Conservation (phyloP, 37 sponge, comb jelly and placozoan species). For the Oopsacas minuta region DNA sequence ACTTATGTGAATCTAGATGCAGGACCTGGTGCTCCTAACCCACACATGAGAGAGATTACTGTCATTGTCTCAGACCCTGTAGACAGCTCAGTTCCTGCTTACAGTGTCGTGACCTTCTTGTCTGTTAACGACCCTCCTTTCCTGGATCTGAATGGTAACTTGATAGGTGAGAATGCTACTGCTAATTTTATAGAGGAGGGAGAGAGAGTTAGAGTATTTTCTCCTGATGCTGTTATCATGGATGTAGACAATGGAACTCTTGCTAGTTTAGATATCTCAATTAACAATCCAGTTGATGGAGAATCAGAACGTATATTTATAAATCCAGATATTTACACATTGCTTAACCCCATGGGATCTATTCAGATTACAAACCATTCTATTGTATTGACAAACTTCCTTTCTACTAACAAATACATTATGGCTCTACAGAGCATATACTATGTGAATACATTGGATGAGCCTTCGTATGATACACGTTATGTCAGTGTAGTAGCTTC, state of each 20-base stretch:
- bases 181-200: constrained; percentile 55
- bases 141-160: constrained; percentile 63
- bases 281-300: constrained; percentile 46
- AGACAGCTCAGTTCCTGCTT: constrained; percentile 27
- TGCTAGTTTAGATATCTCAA: constrained; percentile 26
- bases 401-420: constrained; percentile 22
- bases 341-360: not conserved
- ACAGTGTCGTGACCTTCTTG: constrained; percentile 40
- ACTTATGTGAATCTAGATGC: constrained; percentile 55
- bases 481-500: constrained; percentile 40
- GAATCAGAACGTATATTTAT: constrained; percentile 20
- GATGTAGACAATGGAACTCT: constrained; percentile 62
- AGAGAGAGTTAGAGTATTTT: constrained; percentile 26
- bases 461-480: constrained; percentile 32
- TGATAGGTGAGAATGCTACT: constrained; percentile 23
- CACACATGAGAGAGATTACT: constrained; percentile 24
- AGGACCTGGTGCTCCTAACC: constrained; percentile 51
- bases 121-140: constrained; percentile 79
- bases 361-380: not conserved
- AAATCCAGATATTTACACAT: not conserved
- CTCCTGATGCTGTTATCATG: constrained; percentile 28
- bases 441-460: constrained; percentile 54
- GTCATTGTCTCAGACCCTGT: constrained; percentile 48
- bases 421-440: constrained; percentile 26
- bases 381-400: constrained; percentile 24